Conservation (phyloP, 2,797 vertebrate genomes). For the Eurystomus glaucurus region DNA sequence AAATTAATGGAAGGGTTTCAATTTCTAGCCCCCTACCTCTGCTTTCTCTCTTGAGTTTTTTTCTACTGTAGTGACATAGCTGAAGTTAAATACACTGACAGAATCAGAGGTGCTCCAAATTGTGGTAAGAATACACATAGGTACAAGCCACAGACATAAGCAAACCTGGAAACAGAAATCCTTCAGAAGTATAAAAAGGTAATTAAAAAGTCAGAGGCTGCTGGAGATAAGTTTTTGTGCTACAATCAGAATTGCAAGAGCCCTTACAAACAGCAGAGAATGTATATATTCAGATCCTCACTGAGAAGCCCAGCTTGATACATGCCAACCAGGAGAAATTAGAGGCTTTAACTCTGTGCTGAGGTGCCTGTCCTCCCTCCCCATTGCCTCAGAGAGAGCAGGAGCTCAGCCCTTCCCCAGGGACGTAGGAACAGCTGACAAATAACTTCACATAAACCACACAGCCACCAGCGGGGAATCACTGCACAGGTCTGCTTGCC, state of each 20-base stretch:
- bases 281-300: not conserved
- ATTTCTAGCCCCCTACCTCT: accelerated
- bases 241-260: not conserved
- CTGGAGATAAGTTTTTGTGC: accelerated
- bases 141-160: not conserved
- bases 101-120: not conserved
- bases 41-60: not conserved
- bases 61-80: not conserved
- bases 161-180: not conserved
- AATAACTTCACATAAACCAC: not conserved
- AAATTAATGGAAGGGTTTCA: not conserved
- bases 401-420: not conserved
- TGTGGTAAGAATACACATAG: not conserved
- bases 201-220: not conserved
- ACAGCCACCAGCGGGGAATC: not conserved
- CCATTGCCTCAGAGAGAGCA: not conserved
- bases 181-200: not conserved
- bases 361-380: not conserved
- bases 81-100: not conserved
- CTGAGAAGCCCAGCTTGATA: not conserved
- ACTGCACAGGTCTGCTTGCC: not conserved
- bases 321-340: accelerated
- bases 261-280: not conserved
- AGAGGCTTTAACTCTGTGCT: not conserved
- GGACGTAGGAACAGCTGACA: not conserved